phyloP scores from a whole-genome alignment of 2,113 vertebrate species.

The Tragulus kanchil region DNA sequence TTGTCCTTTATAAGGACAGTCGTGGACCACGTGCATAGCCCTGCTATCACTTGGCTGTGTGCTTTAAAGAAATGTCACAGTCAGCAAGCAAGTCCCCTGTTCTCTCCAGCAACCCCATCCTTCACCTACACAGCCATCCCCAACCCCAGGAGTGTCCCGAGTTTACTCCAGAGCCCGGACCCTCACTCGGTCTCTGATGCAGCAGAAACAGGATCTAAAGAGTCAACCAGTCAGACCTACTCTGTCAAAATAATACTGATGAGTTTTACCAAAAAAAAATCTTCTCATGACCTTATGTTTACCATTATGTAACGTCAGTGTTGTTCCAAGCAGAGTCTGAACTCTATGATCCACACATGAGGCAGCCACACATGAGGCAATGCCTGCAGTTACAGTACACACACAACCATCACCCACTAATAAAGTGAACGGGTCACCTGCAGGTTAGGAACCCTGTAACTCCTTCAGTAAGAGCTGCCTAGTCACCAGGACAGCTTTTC shows the following conservation, averaged over 20 bases:
- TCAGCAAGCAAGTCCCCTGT: neutral
- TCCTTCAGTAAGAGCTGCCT: neutral
- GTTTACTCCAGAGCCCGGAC: neutral
- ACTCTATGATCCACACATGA: neutral
- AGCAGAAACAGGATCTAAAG: neutral
- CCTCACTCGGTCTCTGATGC: neutral
- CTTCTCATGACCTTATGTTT: neutral
- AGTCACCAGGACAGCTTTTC: neutral
- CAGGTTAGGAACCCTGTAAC: neutral
- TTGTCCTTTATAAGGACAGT: neutral
- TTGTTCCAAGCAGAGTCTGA: neutral
- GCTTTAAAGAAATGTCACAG: neutral
- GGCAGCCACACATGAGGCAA: neutral
- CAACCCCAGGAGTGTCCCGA: neutral
- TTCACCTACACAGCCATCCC: neutral
- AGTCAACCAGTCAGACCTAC: neutral
- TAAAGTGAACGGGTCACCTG: neutral
- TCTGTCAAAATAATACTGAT: neutral
- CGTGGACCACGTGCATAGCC: accelerated
- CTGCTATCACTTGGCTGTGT: neutral
- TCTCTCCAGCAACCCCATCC: neutral
- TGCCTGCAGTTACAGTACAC: neutral
- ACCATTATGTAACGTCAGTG: neutral
- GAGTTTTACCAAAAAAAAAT: neutral
- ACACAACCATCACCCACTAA: neutral